Evolutionary conservation across 2,113 vertebrate genomes (phyloP), one percentile per base, ranked within the genome.

Genomic region (Nothoprocta perdicaria): DNA sequence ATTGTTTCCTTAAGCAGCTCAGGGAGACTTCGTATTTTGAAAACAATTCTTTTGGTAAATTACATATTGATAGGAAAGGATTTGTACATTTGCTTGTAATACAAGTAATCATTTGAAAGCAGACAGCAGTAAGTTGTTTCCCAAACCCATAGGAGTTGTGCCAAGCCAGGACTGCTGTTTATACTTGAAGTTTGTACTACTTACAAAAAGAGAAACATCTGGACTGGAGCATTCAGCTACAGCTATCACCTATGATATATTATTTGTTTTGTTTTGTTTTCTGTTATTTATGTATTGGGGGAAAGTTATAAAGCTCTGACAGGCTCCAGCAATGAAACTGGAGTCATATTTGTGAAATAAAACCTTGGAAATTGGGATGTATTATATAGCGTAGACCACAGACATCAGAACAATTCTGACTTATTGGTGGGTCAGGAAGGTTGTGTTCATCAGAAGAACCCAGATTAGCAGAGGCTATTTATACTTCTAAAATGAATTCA

Each of bases 121-220:
- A 84, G 73, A 45, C 79, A 86, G 79, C 83, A 75, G 21, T 80
- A 94, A 45, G 73, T 68, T 15, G 2, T 95, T 93, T 94, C 92
- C 62, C n/a, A 80, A 72, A 50, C 18, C 62, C 63, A 26, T 55
- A 73, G 35, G 81, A 91, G 18, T 55, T 24, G 31, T 60, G 63
- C 89, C 80, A 68, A 86, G 58, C 75, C 74, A 95, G 58, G 74
- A 69, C 41, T 85, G 69, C 67, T 83, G 58, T 90, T 92, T 76
- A 84, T 93, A 83, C 19, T 94, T 81, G 22, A 80, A 24, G 50
- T 86, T 91, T 89, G 27, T 91, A 55, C 60, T 67, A 4, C 48
- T 91, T 86, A 69, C 16, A 72, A 83, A 80, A 41, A 88, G 24
- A 85, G 62, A 77, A 95, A 65, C 76, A 75, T 84, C 89, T 95